Evolutionary conservation across 2,888 invertebrate genomes (phyloP), one percentile per base, ranked within the genome.

Genomic region (Melieria picta): DNA sequence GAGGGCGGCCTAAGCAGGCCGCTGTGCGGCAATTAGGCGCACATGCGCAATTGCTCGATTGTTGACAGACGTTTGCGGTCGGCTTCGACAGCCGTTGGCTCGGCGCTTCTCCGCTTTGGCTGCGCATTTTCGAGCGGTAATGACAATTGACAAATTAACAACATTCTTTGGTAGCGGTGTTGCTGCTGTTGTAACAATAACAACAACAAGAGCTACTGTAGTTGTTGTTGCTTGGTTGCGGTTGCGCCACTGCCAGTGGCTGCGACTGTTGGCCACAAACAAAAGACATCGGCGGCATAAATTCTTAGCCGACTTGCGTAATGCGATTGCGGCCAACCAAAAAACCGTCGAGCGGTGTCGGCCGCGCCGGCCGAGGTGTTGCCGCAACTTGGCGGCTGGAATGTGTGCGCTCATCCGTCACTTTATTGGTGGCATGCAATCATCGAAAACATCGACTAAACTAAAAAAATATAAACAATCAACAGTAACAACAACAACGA

Each of bases 71-170:
- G 55, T 58, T 64, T 70, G 70, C 56, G 73, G 70, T 71, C 58
- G 67, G 73, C 52, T 9, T 56, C 42, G 30, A 46, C 9, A 30
- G 48, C 45, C 61, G 50, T 43, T 43, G 30, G 4, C 3, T 45
- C 52, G 7, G 5, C 52, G 6, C 30, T 13, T 55, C 7, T 45
- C 3, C 4, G 13, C 57, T 43, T 42, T 52, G 43, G 61, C 13
- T 68, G 46, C 11, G 60, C 16, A 43, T 48, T 68, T 61, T 61
- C 62, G n/a, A 69, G 57, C 52, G 52, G 71, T 73, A 77, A 75
- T 76, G 75, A 76, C 75, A 76, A 76, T 71, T 77, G 77, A 77
- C 77, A 76, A 77, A 77, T 76, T 75, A 77, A 58, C 61, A 73
- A 62, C 66, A 70, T 52, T 48, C 45, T 7, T n/a, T n/a, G n/a